These are phyloP conservation scores for Empidonax alnorum DNA, from an alignment of 2,113 vertebrate species.

Conservation along the genomic window DNA sequence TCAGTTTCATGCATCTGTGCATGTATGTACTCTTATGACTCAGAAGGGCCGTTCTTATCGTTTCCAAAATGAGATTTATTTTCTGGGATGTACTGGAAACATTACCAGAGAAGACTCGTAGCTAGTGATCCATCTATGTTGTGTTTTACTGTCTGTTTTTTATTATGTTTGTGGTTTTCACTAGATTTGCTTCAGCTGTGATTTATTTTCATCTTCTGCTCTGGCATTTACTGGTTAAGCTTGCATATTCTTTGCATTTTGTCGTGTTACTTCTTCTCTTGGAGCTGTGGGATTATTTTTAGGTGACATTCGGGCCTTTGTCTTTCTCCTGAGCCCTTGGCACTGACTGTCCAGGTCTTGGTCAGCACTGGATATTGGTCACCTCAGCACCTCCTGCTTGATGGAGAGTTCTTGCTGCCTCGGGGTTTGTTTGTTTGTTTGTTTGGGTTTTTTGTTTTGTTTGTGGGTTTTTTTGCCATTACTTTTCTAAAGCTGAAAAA, in stretches of 20 bases:
- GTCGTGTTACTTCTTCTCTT: background rate
- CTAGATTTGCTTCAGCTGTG: constrained; percentile 33
- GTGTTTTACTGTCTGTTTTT: constrained; percentile 66
- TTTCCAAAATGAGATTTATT: constrained; percentile 40
- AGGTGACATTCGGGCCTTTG: background rate
- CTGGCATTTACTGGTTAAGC: constrained; percentile 35
- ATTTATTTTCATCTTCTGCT: constrained; percentile 64
- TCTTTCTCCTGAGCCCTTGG: background rate
- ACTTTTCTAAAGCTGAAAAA: background rate
- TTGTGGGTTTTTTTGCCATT: background rate
- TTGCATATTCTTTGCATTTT: background rate
- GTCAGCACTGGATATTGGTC: background rate
- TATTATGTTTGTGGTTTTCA: constrained; percentile 64
- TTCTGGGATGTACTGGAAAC: constrained; percentile 45
- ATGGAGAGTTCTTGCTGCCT: background rate
- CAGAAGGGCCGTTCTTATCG: constrained; percentile 5
- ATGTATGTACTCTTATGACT: background rate
- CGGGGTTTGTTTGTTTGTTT: background rate
- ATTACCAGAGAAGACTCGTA: constrained; percentile 1
- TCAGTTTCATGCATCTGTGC: background rate
- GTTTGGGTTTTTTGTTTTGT: background rate
- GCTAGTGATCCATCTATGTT: background rate
- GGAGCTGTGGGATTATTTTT: background rate
- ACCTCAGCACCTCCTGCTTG: background rate
- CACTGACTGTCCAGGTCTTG: accelerated